A percentile compares a stretch with the other conserved stretches of the same genome.
Conservation (phyloP, 30 jellyfish, hydroid and myxozoan species). For the Aurelia aurita region DNA sequence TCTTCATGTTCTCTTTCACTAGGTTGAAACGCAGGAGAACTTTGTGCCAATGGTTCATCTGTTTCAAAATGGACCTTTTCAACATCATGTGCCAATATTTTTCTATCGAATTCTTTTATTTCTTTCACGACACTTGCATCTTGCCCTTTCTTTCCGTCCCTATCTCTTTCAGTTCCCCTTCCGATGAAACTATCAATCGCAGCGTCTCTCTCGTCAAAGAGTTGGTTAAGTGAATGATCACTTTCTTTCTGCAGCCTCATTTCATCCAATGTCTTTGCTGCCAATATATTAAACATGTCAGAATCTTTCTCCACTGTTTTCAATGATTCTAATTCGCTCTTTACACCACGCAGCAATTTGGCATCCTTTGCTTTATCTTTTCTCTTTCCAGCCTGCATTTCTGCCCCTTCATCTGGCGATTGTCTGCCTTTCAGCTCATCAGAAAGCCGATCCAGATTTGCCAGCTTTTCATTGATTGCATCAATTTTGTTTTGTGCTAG, state of each 20-base stretch:
- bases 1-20: neutral
- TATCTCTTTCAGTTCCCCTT: neutral
- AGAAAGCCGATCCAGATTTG: neutral
- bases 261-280: conserved; percentile 29
- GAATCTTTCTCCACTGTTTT: neutral
- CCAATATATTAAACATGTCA: conserved; percentile 18
- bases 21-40: conserved; percentile 8
- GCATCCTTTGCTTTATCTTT: neutral
- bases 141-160: neutral
- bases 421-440: neutral
- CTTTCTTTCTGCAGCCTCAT: conserved; percentile 11
- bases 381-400: neutral
- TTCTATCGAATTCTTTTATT: conserved; percentile 11
- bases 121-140: neutral
- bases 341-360: neutral
- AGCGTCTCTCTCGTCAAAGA: conserved; percentile 30
- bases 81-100: conserved; percentile 8
- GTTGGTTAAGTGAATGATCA: conserved; percentile 5
- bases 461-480: conserved; percentile 14
- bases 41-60: conserved; percentile 3
- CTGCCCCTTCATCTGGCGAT: neutral
- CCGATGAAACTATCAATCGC: neutral
- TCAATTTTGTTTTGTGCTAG: conserved; percentile 33
- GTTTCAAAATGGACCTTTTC: too few species aligned
- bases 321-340: conserved; percentile 8